Evolutionary conservation across 2,113 vertebrate genomes (phyloP).

Genomic region (Dicentrarchus labrax): DNA sequence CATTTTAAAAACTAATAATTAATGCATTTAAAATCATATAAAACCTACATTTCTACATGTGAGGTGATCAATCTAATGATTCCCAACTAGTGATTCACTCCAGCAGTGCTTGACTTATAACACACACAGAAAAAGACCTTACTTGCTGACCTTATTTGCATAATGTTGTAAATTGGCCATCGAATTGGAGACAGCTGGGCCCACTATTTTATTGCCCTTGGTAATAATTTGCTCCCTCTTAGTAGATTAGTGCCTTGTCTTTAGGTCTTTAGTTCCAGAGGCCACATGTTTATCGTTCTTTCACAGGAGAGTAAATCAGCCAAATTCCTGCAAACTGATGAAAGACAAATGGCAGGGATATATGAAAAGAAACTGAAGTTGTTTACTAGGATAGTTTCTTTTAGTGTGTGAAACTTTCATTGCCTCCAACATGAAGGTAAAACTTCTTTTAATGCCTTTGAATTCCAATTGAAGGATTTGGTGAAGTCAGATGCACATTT

Average conservation of each 20-base stretch:
- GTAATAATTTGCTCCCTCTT: conserved; percentile 69
- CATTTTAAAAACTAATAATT: conserved; percentile 41
- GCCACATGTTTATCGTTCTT: conserved; percentile 54
- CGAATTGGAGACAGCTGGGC: conserved; percentile 71
- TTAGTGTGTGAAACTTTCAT: conserved; percentile 1
- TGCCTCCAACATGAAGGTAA: neutral
- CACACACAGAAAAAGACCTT: conserved; percentile 53
- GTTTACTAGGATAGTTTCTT: conserved; percentile 12
- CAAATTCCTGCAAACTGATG: conserved; percentile 42
- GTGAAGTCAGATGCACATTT: neutral
- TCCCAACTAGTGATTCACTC: conserved; percentile 51
- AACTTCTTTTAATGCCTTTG: conserved; percentile 18
- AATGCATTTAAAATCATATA: neutral
- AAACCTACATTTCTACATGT: conserved; percentile 16
- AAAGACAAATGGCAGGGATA: conserved; percentile 7
- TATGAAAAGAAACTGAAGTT: conserved; percentile 27
- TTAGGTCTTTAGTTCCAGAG: conserved; percentile 58
- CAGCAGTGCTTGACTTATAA: conserved; percentile 32
- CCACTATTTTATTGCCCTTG: conserved; percentile 73
- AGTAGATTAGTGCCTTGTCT: conserved; percentile 59
- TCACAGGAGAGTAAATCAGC: conserved; percentile 30
- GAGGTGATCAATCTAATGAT: conserved; percentile 32
- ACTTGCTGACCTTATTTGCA: conserved; percentile 75
- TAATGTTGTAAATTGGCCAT: conserved; percentile 75
- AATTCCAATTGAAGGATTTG: conserved; percentile 23